Base-by-base conservation (phyloP, 2,888 invertebrate genomes). In the Bugula neritina region DNA sequence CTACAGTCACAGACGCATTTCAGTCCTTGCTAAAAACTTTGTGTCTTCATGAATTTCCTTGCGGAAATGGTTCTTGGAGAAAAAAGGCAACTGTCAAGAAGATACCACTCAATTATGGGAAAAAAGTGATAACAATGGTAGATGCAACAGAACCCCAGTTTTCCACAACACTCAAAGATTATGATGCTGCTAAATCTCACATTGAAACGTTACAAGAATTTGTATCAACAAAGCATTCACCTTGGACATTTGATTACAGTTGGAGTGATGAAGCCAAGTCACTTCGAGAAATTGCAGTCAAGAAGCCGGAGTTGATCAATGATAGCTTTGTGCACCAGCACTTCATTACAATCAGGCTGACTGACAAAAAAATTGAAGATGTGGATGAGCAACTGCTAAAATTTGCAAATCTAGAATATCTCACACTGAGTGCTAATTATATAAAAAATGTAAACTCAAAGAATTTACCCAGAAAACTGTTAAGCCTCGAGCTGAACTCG, bases 401-500 rank as follows among this genome's bases (percentile, higher is more conserved):
- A 72, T 80, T 83, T 54, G 74, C 72, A 71, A 80, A 81, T 72
- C 75, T 83, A 0, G 80, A 80, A 73, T 82, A 83, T 72, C 74
- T 83, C 13, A 80, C 81, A 1, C 75, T 83, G 23, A 81, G 79
- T 75, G 82, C 82, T 29, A 83, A 83, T 73, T 75, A 74, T 34
- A 77, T 83, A 23, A 73, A 75, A 52, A 75, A 77, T 23, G 78
- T 83, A 27, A 77, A 79, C 71, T 79, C 82, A 21, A 77, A 75
- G 72, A 77, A 81, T 72, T 73, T 83, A 29, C 83, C 83, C 31
- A 35, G 73, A 31, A 77, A 75, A 35, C 74, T 83, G 21, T 75
- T 83, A 82, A 81, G 82, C 1, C 72, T 83, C 72, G 83, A 83
- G 74, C 74, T 83, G 34, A 82, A 81, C 80, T 82, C 80, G 25